Evolutionary conservation across 2,797 vertebrate genomes (phyloP).

Genomic region (Columba guinea): DNA sequence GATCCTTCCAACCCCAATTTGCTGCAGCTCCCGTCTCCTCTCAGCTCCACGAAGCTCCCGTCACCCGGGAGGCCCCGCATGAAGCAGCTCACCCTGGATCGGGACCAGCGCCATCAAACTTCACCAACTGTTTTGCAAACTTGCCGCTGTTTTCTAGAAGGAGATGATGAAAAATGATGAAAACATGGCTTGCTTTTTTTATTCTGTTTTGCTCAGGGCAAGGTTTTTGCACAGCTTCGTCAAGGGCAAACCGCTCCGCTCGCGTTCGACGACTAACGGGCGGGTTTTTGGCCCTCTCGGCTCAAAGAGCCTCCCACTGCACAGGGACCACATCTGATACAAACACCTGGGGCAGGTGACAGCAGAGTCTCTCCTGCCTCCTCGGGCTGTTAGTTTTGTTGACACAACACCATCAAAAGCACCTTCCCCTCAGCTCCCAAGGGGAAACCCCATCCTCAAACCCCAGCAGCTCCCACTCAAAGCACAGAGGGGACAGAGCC

Average conservation of each 20-base stretch:
- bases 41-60: not conserved
- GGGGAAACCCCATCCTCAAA: not conserved
- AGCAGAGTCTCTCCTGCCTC: conserved; percentile 26
- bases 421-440: not conserved
- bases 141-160: not conserved
- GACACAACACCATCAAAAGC: conserved; percentile 61
- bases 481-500: not conserved
- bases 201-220: not conserved
- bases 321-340: conserved; percentile 10
- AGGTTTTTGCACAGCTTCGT: not conserved
- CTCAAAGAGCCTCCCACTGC: not conserved
- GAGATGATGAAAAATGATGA: not conserved
- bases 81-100: not conserved
- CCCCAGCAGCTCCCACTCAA: not conserved
- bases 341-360: not conserved
- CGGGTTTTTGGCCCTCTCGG: not conserved
- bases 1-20: no score
- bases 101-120: not conserved
- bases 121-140: not conserved
- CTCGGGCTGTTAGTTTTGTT: not conserved
- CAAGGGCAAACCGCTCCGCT: not conserved
- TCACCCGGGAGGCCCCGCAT: not conserved
- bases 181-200: not conserved
- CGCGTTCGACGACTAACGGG: accelerated
- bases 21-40: accelerated